These are phyloP conservation scores for Buceros bicornis DNA, from an alignment of 2,797 vertebrate species.

Conservation along the genomic window DNA sequence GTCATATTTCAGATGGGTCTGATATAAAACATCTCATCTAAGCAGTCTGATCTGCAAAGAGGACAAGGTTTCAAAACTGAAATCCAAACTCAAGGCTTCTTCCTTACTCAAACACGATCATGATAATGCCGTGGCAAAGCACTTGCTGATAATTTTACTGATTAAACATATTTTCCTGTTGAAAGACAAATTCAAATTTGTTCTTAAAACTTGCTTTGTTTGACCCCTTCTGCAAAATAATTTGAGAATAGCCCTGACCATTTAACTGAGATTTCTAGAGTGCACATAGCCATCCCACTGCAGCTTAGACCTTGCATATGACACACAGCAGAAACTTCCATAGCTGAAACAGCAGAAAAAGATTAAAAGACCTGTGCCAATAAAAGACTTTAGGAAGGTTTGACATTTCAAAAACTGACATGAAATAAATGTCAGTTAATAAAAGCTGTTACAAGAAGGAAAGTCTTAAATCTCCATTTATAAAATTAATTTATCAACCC, in stretches of 20 bases:
- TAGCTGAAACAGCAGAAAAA: not conserved
- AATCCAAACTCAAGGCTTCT: not conserved
- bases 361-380: not conserved
- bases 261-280: not conserved
- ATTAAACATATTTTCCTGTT: not conserved
- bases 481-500: not conserved
- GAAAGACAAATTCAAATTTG: not conserved
- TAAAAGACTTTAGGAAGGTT: not conserved
- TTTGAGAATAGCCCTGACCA: not conserved
- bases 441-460: not conserved
- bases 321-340: not conserved
- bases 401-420: not conserved
- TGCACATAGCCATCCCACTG: not conserved
- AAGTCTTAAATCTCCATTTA: not conserved
- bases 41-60: not conserved
- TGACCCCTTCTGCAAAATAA: not conserved
- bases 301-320: not conserved
- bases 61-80: not conserved
- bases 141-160: not conserved
- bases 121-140: not conserved
- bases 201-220: constrained; percentile 21
- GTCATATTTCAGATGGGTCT: not conserved
- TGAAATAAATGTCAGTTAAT: not conserved
- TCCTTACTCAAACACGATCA: not conserved
- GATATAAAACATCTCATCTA: not conserved